Conservation (phyloP, 1,140 invertebrate species). For the Coelopa frigida region DNA sequence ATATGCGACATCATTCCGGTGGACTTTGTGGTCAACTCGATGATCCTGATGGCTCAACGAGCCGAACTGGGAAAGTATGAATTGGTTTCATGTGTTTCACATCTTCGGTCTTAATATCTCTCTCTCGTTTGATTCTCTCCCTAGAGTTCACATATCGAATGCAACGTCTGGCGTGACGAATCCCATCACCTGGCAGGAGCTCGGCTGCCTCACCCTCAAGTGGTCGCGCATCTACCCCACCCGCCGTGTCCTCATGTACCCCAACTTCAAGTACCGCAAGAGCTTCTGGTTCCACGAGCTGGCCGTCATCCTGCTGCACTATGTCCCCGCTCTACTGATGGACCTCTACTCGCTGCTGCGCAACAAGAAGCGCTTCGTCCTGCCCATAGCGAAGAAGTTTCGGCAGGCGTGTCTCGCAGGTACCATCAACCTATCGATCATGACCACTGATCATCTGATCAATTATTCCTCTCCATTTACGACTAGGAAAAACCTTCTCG, state of each 20-base stretch:
- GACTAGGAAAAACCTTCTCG: conserved; percentile 56
- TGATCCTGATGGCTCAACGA: conserved; percentile 69
- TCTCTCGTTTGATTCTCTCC: background rate
- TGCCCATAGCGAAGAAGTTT: conserved; percentile 74
- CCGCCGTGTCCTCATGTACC: conserved; percentile 81
- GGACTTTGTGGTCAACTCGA: conserved; percentile 80
- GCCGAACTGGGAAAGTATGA: conserved; percentile 43
- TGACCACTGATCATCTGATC: background rate
- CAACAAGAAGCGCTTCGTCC: conserved; percentile 70
- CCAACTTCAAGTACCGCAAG: conserved; percentile 69
- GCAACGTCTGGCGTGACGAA: conserved; percentile 81
- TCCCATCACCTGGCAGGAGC: conserved; percentile 75
- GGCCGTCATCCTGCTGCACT: conserved; percentile 64
- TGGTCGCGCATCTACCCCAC: conserved; percentile 67
- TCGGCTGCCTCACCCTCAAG: conserved; percentile 59
- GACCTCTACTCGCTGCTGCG: conserved; percentile 57
- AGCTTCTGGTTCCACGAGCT: conserved; percentile 64
- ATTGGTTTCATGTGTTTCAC: conserved; percentile 3
- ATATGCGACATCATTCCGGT: conserved; percentile 85
- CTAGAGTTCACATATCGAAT: conserved; percentile 69
- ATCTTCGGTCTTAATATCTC: background rate
- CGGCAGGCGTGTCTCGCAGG: conserved; percentile 63
- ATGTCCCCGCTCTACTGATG: conserved; percentile 69
- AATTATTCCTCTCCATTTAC: background rate
- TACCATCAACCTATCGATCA: conserved; percentile 9